Conservation (phyloP, 1,140 invertebrate species). For the Brevipalpus yothersi region DNA sequence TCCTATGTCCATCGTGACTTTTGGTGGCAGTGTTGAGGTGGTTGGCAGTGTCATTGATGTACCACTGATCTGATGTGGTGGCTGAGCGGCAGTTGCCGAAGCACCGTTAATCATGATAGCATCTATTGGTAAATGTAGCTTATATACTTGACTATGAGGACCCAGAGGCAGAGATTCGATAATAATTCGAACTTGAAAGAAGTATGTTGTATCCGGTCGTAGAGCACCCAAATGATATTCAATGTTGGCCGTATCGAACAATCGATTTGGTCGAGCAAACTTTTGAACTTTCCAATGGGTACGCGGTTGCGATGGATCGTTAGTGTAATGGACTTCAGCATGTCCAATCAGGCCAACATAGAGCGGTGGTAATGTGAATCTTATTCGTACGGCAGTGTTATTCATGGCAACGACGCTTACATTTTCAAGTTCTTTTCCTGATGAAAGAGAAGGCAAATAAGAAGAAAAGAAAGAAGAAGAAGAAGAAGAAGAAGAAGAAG, state of each 20-base stretch:
- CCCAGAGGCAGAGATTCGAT: constrained; percentile 13
- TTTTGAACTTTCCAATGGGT: constrained; percentile 46
- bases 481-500: not conserved
- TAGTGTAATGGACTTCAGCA: constrained; percentile 15
- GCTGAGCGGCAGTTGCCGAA: not conserved
- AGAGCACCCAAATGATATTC: constrained; percentile 51
- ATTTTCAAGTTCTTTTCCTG: constrained; percentile 13
- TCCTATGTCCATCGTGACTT: constrained; percentile 40
- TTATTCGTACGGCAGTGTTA: constrained; percentile 43
- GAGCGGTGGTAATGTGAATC: constrained; percentile 44
- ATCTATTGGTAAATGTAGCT: constrained; percentile 5
- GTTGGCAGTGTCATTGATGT: constrained; percentile 15
- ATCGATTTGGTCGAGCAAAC: constrained; percentile 50
- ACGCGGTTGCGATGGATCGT: constrained; percentile 11
- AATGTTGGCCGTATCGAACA: constrained; percentile 53
- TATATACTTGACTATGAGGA: constrained; percentile 12
- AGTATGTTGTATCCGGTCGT: constrained; percentile 51
- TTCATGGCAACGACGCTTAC: constrained; percentile 31
- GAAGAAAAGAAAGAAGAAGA: not conserved
- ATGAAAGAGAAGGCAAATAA: not conserved
- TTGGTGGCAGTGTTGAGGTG: constrained; percentile 31
- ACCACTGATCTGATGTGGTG: not conserved
- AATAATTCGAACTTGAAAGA: constrained; percentile 13
- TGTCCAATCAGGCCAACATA: constrained; percentile 29
- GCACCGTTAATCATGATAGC: constrained; percentile 4